Evolutionary conservation across 2,888 invertebrate genomes (phyloP).

Genomic region (Orthosia gothica): DNA sequence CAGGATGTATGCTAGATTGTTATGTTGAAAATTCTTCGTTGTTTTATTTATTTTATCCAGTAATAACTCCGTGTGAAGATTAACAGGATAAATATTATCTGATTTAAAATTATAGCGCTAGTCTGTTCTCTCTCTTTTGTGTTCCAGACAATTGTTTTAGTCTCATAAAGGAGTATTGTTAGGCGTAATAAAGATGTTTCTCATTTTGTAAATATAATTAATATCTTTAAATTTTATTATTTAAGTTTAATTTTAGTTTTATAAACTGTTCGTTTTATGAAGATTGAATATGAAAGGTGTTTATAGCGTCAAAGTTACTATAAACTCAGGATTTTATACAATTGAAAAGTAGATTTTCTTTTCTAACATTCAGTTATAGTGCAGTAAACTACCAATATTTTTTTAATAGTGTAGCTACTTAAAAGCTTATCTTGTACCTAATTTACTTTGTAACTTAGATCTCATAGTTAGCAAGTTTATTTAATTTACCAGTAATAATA

Average conservation of each 20-base stretch:
- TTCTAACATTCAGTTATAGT: no score
- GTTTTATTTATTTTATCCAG: background rate
- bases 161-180: constrained; percentile 36
- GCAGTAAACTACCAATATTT: no score
- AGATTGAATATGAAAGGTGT: background rate
- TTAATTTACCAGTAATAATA: background rate
- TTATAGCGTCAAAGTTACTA: no score
- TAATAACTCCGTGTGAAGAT: background rate
- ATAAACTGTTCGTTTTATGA: constrained; percentile 4
- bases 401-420: no score
- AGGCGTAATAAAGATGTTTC: constrained; percentile 34
- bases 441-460: no score
- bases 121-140: constrained; percentile 30
- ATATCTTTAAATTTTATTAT: background rate
- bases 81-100: constrained; percentile 17
- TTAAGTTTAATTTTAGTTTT: background rate
- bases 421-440: no score
- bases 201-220: constrained; percentile 30
- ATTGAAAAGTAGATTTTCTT: no score
- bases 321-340: no score
- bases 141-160: constrained; percentile 42
- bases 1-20: background rate
- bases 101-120: constrained; percentile 30
- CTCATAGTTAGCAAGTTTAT: background rate
- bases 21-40: background rate